Evolutionary conservation across 2,888 invertebrate species (phyloP), one percentile per base, ranked within the genome.

Genomic region (Lasioglossum lativentre): DNA sequence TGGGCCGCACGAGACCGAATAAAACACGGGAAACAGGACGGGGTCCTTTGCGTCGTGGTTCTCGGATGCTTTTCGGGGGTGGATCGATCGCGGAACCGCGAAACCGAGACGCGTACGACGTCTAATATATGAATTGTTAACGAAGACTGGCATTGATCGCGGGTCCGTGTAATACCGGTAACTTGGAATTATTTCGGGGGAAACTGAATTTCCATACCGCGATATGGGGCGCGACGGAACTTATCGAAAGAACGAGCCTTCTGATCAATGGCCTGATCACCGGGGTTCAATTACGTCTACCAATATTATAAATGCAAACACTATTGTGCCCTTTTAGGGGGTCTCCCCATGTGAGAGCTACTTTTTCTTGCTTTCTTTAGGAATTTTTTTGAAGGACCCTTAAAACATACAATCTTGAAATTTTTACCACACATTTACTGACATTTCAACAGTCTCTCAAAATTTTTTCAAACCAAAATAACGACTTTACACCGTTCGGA

Each of bases 121-220:
- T 52, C 34, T 74, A 34, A n/a, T 73, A n/a, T 73, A 85, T 85
- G 85, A 85, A 85, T 85, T 85, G 78, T 83, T 85, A 78, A 85
- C 75, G 78, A 30, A 23, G 68, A 23, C 40, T 4, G 10, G 27
- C 45, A 66, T 63, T 42, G 77, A 66, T 76, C 77, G 77, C 27
- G 77, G 52, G 70, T 47, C 34, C 8, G 19, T 42, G 27, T 23
- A 38, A 68, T 68, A 12, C 38, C 38, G 34, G 68, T 38, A 4
- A n/a, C 68, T 23, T 34, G 38, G 19, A 68, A 68, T 68, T 12
- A 68, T 38, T 38, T 40, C 38, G n/a, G 23, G n/a, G n/a, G 38
- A 23, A 40, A 68, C 34, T 34, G 38, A 38, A 68, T 34, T 68
- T 38, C 34, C 34, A 68, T 19, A 12, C 38, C 38, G n/a, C 8